phyloP scores from a whole-genome alignment of 2,888 invertebrate genomes.

The Euclidia mi region DNA sequence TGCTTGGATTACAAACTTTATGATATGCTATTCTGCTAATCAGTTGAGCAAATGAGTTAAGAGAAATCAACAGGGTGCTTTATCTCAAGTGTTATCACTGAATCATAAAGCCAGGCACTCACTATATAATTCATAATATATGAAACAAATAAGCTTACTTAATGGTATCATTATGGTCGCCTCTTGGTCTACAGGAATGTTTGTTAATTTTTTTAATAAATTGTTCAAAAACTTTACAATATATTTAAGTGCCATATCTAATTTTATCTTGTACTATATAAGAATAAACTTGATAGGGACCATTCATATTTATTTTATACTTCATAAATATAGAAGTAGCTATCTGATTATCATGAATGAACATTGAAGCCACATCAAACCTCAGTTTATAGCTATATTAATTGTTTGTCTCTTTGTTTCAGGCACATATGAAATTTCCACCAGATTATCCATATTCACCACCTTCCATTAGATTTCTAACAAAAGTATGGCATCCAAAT shows the following conservation, averaged over 20 bases:
- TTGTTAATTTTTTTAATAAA: no score
- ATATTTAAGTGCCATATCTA: no score
- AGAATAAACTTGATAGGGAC: no score
- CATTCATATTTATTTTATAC: no score
- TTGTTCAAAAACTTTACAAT: no score
- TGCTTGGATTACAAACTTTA: background rate
- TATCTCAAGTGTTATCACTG: constrained; percentile 22
- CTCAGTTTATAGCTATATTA: background rate
- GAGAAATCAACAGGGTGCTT: constrained; percentile 8
- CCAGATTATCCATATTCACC: constrained; percentile 99
- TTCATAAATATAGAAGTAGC: no score
- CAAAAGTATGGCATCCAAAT: constrained; percentile 99
- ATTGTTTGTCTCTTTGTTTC: constrained; percentile 81
- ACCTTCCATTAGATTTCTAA: constrained; percentile 98
- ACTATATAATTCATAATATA: constrained; percentile 6
- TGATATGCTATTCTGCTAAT: background rate
- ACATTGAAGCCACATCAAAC: no score
- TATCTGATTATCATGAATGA: no score
- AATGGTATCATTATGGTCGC: background rate
- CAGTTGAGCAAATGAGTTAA: background rate
- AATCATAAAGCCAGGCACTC: constrained; percentile 14
- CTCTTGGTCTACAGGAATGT: no score
- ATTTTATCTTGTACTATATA: no score
- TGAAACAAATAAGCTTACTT: constrained; percentile 16
- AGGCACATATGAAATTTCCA: constrained; percentile 99